phyloP scores from a whole-genome alignment of 2,888 invertebrate genomes.

The Lithophane ornitopus region DNA sequence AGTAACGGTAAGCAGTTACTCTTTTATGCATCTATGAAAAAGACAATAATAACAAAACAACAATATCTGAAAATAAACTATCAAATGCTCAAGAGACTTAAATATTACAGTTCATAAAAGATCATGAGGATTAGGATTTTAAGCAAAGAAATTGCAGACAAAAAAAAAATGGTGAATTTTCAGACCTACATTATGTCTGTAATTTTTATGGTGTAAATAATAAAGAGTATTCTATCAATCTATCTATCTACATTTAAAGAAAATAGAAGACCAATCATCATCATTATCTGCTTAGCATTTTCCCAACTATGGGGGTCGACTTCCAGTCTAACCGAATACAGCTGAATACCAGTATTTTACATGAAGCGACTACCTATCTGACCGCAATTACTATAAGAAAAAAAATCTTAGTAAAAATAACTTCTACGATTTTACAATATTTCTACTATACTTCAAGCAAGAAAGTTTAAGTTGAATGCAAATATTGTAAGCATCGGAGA shows the following conservation, averaged over 20 bases:
- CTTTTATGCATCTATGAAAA: neutral
- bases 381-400: neutral
- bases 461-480: conserved; percentile 43
- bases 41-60: neutral
- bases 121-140: neutral
- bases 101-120: neutral
- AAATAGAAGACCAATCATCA: neutral
- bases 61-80: neutral
- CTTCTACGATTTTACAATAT: neutral
- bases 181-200: no score
- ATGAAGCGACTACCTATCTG: no score
- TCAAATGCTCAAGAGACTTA: neutral
- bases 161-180: no score
- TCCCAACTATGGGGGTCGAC: no score
- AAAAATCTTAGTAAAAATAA: neutral
- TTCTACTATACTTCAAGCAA: conserved; percentile 17
- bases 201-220: no score
- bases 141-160: neutral
- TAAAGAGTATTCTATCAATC: no score
- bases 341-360: no score
- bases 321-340: no score
- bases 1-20: neutral
- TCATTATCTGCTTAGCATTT: no score
- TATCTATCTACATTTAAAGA: no score
- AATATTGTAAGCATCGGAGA: conserved; percentile 55